These are phyloP conservation scores for Piprites chloris DNA, from an alignment of 2,113 vertebrate genomes.

Conservation along the genomic window DNA sequence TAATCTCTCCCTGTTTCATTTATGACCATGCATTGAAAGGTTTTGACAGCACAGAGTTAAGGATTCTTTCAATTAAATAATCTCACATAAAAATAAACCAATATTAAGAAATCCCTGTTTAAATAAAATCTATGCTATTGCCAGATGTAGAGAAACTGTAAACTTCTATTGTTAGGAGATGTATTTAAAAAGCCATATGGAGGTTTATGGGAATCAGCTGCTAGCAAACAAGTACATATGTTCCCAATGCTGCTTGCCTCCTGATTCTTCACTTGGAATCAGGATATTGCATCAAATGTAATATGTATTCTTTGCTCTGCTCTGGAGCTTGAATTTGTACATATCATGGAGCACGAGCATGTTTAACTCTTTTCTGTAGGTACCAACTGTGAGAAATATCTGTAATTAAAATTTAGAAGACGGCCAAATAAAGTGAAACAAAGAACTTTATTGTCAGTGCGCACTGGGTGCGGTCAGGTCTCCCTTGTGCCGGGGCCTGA, in stretches of 20 bases:
- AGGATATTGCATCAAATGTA: background rate
- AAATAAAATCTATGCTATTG: background rate
- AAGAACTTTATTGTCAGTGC: too few species aligned
- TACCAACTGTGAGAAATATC: background rate
- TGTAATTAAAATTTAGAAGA: too few species aligned
- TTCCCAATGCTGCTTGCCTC: background rate
- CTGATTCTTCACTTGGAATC: background rate
- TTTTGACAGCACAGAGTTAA: background rate
- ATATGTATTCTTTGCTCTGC: background rate
- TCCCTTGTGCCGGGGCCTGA: too few species aligned
- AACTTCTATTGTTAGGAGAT: background rate
- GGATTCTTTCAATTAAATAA: background rate
- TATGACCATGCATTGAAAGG: background rate
- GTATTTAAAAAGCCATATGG: background rate
- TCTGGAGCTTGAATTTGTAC: background rate
- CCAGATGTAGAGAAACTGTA: constrained; percentile 10
- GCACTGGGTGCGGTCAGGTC: too few species aligned
- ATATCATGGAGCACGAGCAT: background rate
- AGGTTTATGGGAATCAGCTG: constrained; percentile 29
- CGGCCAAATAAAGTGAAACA: too few species aligned
- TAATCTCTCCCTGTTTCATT: background rate
- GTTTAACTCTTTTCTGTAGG: background rate
- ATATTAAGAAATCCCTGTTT: background rate
- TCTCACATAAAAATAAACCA: background rate
- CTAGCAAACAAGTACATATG: background rate